Base-by-base conservation (phyloP, 2,113 vertebrate species). In the Leptosomus discolor region DNA sequence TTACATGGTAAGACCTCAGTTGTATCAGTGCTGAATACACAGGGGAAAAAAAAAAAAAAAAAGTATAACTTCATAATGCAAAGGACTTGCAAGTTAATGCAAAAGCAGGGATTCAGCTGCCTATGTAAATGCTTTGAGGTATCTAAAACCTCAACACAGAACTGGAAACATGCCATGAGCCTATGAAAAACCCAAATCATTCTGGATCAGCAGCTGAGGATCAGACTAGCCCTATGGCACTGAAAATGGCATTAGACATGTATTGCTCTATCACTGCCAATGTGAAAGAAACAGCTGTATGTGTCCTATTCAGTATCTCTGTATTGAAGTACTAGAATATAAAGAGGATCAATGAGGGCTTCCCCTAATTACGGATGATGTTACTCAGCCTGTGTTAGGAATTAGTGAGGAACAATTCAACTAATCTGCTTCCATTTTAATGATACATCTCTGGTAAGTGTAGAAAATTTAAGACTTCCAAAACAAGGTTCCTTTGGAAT, bases 221-320 rank as follows among this genome's bases (percentile, higher is more conserved):
- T 4, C 7, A 57, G 34, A 0, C 12, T 11, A 73, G 36, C 32
- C 9, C 11, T 60, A 4, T 29, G 34, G 54, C 50, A 51, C 0
- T 37, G 36, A 37, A 95, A 88, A 65, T 16, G 3, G 3, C 8
- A 24, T 78, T 46, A 41, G 34, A 60, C 7, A 7, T 9, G 12
- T 45, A 58, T 37, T 74, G 14, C 21, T 82, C 50, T 12, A 46
- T 74, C 29, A 37, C 43, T 64, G 19, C 5, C 11, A 24, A 6
- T 1, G 2, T 41, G 50, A 81, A 63, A 87, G 48, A 77, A 85
- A 58, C 8, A 75, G 4, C 16, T 74, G 5, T 65, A 12, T n/a
- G 24, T 48, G 18, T 63, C 11, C 51, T 54, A 21, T 37, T 29
- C 3, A 43, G 3, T 29, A 20, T 78, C 9, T 69, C 36, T 70